Conservation (phyloP, 2,888 invertebrate genomes). For the Crocallis elinguaria region DNA sequence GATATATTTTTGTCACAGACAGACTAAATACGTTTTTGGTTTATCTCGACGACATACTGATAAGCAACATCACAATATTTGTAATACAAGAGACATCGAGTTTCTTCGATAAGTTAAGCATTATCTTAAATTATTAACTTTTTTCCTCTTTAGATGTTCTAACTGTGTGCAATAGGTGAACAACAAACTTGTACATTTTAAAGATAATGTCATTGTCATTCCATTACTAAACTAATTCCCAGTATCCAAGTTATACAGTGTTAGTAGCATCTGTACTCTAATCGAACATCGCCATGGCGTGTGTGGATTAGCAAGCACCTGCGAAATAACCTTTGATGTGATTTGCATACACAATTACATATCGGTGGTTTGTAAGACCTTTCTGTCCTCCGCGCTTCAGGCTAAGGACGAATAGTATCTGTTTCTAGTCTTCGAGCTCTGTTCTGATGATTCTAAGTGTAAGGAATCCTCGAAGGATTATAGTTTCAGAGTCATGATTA, state of each 20-base stretch:
- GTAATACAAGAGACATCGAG: no score
- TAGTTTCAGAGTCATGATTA: no score
- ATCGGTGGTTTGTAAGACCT: background rate
- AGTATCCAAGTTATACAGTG: background rate
- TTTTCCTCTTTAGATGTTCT: background rate
- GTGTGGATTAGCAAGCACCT: constrained; percentile 15
- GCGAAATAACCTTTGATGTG: constrained; percentile 11
- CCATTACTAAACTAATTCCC: constrained; percentile 7
- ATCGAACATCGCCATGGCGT: constrained; percentile 9
- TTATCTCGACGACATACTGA: constrained; percentile 2
- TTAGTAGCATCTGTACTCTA: background rate
- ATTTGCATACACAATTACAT: constrained; percentile 6
- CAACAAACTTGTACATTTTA: background rate
- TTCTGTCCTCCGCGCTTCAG: no score
- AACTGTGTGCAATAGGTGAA: no score
- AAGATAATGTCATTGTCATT: background rate
- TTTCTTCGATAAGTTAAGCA: no score
- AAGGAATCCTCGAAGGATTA: no score
- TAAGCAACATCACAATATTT: background rate
- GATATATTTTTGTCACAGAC: constrained; percentile 40
- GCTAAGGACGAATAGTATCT: no score
- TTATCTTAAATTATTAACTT: no score
- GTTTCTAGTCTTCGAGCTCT: no score
- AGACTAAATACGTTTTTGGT: constrained; percentile 17
- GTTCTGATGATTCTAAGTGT: no score